phyloP scores from a whole-genome alignment of 2,113 vertebrate species.

The Gavialis gangeticus region DNA sequence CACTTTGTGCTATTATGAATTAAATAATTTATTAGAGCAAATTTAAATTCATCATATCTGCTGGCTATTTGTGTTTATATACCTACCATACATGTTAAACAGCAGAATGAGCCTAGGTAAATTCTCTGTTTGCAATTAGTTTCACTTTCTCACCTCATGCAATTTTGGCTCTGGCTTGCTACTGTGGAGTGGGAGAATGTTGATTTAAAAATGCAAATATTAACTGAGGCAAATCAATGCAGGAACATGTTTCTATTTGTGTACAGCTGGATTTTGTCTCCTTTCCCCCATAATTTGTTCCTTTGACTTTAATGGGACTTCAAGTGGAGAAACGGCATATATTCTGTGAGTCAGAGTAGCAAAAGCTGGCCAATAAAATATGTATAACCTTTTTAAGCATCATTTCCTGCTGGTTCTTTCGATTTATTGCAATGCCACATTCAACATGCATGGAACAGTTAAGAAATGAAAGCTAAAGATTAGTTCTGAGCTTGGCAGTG shows the following conservation, averaged over 20 bases:
- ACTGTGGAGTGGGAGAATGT: background rate
- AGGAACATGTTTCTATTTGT: background rate
- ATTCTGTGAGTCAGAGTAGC: background rate
- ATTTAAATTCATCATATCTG: background rate
- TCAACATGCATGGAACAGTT: background rate
- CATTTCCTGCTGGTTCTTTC: background rate
- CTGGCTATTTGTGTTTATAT: background rate
- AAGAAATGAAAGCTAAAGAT: accelerated
- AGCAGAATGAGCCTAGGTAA: background rate
- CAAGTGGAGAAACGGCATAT: background rate
- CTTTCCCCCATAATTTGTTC: background rate
- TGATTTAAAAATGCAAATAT: background rate
- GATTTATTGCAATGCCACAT: background rate
- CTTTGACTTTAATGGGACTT: background rate
- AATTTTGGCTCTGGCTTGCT: background rate
- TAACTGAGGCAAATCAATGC: background rate
- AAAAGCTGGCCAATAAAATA: accelerated
- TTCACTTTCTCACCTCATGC: background rate
- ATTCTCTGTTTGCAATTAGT: background rate
- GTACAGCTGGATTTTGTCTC: background rate
- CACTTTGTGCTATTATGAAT: background rate
- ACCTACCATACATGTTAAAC: background rate
- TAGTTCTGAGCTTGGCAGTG: background rate
- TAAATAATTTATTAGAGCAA: background rate
- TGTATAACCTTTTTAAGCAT: accelerated